Base-by-base conservation (phyloP, 2,888 invertebrate genomes). In the Drepanosiphum platanoidis region DNA sequence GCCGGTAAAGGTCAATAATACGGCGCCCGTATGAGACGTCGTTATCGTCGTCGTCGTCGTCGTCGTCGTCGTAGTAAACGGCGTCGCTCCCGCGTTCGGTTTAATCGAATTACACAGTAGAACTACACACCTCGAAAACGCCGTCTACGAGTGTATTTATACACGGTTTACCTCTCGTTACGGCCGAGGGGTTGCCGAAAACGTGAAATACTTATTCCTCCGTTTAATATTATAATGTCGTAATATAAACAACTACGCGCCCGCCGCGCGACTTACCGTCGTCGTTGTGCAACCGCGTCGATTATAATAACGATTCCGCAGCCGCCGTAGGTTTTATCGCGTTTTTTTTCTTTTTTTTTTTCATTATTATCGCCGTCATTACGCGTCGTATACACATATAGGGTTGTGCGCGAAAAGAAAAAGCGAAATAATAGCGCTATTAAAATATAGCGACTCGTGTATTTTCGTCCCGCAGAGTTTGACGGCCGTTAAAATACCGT, bases 1-100 rank as follows among this genome's bases (percentile, higher is more conserved):
- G 52, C 52, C 84, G 68, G 84, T 84, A 84, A 84, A 84, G 84
- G 84, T 84, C 84, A 70, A 71, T 39, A 61, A 39, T 32, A 30
- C 58, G 7, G 70, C n/a, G n/a, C 46, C n/a, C 30, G 22, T 70
- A 58, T 36, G n/a, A 84, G 70, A 77, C 36, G 77, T 77, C 52
- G 77, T 84, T 64, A 78, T 64, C 64, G 78, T 13, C 78, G 39
- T 42, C 78, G 78, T n/a, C n/a, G n/a, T n/a, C n/a, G n/a, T n/a
- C n/a, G n/a, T n/a, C n/a, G n/a, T 64, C 64, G 78, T 13, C 78
- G 39, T 42, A 64, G 78, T 78, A 64, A 64, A 64, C 11, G 78
- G 36, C 77, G n/a, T n/a, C n/a, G 61, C 22, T 8, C 64, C 30
- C 13, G 22, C 22, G 64, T 30, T 30, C 34, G 68, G 22, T 22